Conservation (phyloP, 2,888 invertebrate species). For the Parthenolecanium corni region DNA sequence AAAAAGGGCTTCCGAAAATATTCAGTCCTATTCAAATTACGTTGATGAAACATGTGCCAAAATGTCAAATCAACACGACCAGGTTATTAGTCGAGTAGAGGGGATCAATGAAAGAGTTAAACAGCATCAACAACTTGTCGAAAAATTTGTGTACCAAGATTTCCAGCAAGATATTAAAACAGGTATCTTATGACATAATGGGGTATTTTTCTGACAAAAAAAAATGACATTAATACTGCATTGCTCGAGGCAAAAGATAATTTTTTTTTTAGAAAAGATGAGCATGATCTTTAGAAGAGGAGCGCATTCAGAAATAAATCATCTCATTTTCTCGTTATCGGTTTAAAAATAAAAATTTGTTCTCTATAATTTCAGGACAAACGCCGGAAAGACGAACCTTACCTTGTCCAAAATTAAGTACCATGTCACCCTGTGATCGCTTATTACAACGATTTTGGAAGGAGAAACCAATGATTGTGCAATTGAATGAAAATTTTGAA, state of each 20-base stretch:
- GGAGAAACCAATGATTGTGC: constrained; percentile 9
- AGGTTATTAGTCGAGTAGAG: neutral
- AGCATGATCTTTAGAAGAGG: no score
- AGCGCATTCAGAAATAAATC: no score
- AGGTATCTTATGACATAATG: constrained; percentile 6
- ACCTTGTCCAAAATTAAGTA: constrained; percentile 15
- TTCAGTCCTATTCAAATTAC: neutral
- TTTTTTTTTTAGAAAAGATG: no score
- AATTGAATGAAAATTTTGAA: constrained; percentile 15
- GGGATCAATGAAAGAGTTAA: neutral
- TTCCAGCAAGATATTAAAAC: constrained; percentile 7
- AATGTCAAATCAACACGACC: neutral
- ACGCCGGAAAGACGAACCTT: constrained; percentile 15
- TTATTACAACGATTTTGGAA: constrained; percentile 15
- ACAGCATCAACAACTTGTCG: constrained; percentile 3
- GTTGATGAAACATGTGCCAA: neutral
- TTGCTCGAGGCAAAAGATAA: no score
- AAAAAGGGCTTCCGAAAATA: neutral
- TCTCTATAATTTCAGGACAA: constrained; percentile 9
- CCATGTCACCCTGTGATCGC: constrained; percentile 17
- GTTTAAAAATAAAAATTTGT: neutral
- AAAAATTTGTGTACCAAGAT: constrained; percentile 4
- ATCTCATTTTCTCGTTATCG: neutral
- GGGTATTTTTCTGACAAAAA: no score
- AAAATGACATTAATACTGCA: no score